phyloP scores from a whole-genome alignment of 2,888 invertebrate species.

The Homarus gammarus region DNA sequence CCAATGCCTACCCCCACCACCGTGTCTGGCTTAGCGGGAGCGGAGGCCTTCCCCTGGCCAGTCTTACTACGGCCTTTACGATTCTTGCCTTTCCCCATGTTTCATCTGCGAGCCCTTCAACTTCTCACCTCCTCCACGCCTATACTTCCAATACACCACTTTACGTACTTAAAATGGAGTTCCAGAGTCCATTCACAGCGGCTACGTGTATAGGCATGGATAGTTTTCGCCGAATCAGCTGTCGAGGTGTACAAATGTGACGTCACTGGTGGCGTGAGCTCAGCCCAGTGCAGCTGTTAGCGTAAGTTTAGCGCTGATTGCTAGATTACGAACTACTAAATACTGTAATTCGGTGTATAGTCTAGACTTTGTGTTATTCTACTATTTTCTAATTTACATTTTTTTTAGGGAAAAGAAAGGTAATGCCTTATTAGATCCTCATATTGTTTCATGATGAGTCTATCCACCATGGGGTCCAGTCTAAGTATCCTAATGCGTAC shows the following conservation, averaged over 20 bases:
- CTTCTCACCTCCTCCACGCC: slow-evolving; percentile 50
- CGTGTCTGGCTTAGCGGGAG: slow-evolving; percentile 35
- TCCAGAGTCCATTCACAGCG: slow-evolving; percentile 15
- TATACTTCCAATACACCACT: neutral
- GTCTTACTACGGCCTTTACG: slow-evolving; percentile 48
- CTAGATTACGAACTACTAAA: neutral
- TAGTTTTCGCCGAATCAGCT: slow-evolving; percentile 40
- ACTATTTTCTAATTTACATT: neutral
- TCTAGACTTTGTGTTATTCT: neutral
- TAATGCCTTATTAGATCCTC: too few species aligned
- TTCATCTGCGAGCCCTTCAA: slow-evolving; percentile 45
- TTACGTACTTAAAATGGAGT: slow-evolving; percentile 51
- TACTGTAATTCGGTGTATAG: too few species aligned
- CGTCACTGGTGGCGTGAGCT: slow-evolving; percentile 31
- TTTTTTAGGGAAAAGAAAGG: neutral
- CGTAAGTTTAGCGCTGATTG: neutral
- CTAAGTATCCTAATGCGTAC: too few species aligned
- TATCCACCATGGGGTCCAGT: too few species aligned
- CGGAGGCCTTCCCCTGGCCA: slow-evolving; percentile 13
- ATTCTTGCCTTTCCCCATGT: slow-evolving; percentile 65
- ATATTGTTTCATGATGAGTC: too few species aligned
- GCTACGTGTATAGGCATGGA: slow-evolving; percentile 7
- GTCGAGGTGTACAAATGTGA: slow-evolving; percentile 54
- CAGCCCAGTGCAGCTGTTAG: neutral
- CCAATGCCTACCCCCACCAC: slow-evolving; percentile 59